Evolutionary conservation across 2,888 invertebrate species (phyloP), one percentile per base, ranked within the genome.

Genomic region (Drosophila imparisetae): DNA sequence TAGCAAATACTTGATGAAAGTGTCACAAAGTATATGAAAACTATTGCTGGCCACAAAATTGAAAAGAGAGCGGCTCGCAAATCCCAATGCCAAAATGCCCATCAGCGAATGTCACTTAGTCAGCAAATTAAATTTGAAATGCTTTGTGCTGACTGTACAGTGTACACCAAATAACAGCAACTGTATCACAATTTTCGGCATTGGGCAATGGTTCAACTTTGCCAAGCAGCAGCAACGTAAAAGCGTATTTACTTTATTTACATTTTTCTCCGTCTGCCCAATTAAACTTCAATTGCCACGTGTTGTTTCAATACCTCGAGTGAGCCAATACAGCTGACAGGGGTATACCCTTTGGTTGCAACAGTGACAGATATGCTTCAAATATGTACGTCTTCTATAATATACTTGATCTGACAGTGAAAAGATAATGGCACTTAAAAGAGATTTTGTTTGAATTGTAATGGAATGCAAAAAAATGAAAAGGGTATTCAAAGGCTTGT

Each of bases 211-310:
- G 42, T 70, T 61, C 53, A 74, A 58, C 58, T 40, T 62, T 38
- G 18, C 64, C 58, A 38, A 38, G 55, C 38, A 36, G 53, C 36
- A 18, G 38, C 8, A 55, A 7, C 54, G 76, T 60, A 64, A 54
- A 54, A 77, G 50, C 70, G 66, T 77, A 80, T 75, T 77, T 77
- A 75, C 80, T 80, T 77, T 80, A 80, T 75, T 78, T 61, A 73
- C 81, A 75, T 76, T 67, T 80, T 66, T 52, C 67, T 54, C 61
- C 53, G 77, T 80, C 81, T 72, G 78, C 69, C 75, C 82, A 82
- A 82, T 87, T 85, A 85, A 87, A 87, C 85, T 75, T 65, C 79
- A 82, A 87, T 82, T 85, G 82, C 85, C 72, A 66, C 71, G 84
- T 72, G 70, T 61, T 80, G 66, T 80, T 80, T 76, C 62, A 71